Conservation (phyloP, 2,888 invertebrate genomes). For the Cheilosia vernalis region DNA sequence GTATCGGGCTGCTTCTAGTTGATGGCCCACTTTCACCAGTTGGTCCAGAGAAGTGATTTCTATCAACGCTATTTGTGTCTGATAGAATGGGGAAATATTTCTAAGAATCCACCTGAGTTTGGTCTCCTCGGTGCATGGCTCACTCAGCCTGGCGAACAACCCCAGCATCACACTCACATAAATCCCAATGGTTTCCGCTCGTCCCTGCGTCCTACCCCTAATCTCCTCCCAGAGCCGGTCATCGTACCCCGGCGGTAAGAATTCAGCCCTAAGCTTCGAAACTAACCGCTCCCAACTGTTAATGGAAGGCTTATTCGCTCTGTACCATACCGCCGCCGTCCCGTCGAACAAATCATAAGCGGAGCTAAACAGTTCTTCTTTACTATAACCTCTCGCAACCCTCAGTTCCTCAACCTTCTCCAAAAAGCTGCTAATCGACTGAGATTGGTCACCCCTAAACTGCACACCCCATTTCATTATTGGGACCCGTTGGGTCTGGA, state of each 20-base stretch:
- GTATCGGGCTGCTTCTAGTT: slow-evolving; percentile 7
- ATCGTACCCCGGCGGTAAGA: slow-evolving; percentile 35
- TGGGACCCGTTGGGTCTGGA: not conserved
- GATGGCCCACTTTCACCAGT: slow-evolving; percentile 1
- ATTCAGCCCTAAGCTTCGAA: slow-evolving; percentile 21
- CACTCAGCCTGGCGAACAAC: slow-evolving; percentile 14
- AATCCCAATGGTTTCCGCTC: slow-evolving; percentile 32
- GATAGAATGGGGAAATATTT: slow-evolving; percentile 18
- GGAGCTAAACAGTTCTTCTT: slow-evolving; percentile 3
- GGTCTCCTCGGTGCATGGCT: not conserved
- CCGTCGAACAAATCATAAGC: slow-evolving; percentile 33
- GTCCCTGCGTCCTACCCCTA: slow-evolving; percentile 26
- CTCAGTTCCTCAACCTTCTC: slow-evolving; percentile 6
- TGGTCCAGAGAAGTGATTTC: slow-evolving; percentile 2
- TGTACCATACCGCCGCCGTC: slow-evolving; percentile 21
- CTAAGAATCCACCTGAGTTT: slow-evolving; percentile 5
- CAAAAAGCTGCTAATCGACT: slow-evolving; percentile 25
- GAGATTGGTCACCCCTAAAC: slow-evolving; percentile 15
- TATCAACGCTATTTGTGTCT: slow-evolving; percentile 13
- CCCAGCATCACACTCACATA: slow-evolving; percentile 18
- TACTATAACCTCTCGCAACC: not conserved
- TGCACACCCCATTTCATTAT: slow-evolving; percentile 31
- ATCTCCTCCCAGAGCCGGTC: slow-evolving; percentile 43
- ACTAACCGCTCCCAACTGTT: slow-evolving; percentile 9
- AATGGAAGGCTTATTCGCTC: slow-evolving; percentile 15